Percentiles rank a stretch among this genome's conserved stretches.
phyloP scores from a whole-genome alignment of 2,888 invertebrate species.

The Fabriciana adippe region DNA sequence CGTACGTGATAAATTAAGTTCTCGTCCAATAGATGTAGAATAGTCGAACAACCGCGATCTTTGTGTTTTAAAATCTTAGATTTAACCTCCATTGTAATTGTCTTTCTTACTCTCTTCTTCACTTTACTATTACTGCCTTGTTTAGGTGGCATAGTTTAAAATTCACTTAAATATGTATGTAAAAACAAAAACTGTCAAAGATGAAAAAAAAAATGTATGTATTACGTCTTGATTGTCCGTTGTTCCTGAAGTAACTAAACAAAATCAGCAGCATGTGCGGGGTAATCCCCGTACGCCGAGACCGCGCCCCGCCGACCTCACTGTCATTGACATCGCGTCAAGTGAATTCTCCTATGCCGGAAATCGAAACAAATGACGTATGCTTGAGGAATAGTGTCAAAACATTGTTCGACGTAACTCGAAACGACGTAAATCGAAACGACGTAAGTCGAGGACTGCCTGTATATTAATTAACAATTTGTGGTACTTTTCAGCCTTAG shows the following conservation, averaged over 20 bases:
- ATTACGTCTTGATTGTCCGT: conserved; percentile 35
- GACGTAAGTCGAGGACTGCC: conserved; percentile 14
- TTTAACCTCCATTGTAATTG: conserved; percentile 38
- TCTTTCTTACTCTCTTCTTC: conserved; percentile 37
- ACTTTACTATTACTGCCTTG: conserved; percentile 35
- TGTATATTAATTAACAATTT: neutral
- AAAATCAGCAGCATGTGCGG: conserved; percentile 32
- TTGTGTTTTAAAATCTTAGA: conserved; percentile 37
- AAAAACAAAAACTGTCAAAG: neutral
- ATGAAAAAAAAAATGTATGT: conserved; percentile 34
- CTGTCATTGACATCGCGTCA: conserved; percentile 13
- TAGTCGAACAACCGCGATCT: conserved; percentile 35
- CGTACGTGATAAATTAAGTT: conserved; percentile 21
- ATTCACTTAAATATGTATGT: conserved; percentile 23
- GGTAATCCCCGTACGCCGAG: conserved; percentile 25
- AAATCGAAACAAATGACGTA: no score
- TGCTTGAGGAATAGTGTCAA: conserved; percentile 30
- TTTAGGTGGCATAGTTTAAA: conserved; percentile 34
- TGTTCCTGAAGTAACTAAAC: conserved; percentile 31
- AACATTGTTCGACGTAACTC: conserved; percentile 21
- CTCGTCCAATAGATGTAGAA: conserved; percentile 35
- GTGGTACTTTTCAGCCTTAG: no score
- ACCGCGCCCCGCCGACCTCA: conserved; percentile 39
- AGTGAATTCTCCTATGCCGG: conserved; percentile 28
- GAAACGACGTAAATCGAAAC: conserved; percentile 14